Evolutionary conservation across 1,140 invertebrate genomes (phyloP).

Genomic region (Drosophila cardini): DNA sequence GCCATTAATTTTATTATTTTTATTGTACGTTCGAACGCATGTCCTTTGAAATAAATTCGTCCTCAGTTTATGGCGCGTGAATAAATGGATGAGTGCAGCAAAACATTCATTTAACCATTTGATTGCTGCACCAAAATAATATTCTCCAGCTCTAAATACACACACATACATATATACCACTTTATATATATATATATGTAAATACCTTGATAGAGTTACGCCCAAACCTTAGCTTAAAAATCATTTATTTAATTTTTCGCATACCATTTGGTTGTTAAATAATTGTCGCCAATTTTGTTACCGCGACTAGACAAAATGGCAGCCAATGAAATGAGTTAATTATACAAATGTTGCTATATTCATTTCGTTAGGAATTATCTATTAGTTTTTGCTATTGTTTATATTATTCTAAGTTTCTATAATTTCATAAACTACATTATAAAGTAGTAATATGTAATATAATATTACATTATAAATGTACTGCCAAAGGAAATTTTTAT

Average conservation of each 20-base stretch:
- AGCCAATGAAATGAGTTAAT: constrained; percentile 42
- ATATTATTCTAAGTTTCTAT: no score
- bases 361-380: constrained; percentile 5
- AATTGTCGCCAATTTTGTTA: constrained; percentile 53
- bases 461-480: no score
- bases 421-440: no score
- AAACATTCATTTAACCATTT: constrained; percentile 79
- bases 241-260: constrained; percentile 47
- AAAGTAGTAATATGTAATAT: no score
- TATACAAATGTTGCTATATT: constrained; percentile 23
- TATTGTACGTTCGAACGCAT: constrained; percentile 68
- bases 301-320: constrained; percentile 55
- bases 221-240: neutral
- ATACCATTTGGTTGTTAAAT: constrained; percentile 49
- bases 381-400: neutral
- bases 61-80: constrained; percentile 80
- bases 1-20: constrained; percentile 81
- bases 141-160: constrained; percentile 9
- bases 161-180: constrained; percentile 1
- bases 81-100: constrained; percentile 80
- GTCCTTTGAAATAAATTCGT: constrained; percentile 75
- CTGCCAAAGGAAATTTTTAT: no score
- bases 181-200: constrained; percentile 5
- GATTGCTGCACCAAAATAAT: constrained; percentile 67
- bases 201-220: neutral